Percentiles rank a stretch among this genome's conserved stretches.
Evolutionary conservation across 2,113 vertebrate species (phyloP).

Genomic region (Lophius piscatorius): DNA sequence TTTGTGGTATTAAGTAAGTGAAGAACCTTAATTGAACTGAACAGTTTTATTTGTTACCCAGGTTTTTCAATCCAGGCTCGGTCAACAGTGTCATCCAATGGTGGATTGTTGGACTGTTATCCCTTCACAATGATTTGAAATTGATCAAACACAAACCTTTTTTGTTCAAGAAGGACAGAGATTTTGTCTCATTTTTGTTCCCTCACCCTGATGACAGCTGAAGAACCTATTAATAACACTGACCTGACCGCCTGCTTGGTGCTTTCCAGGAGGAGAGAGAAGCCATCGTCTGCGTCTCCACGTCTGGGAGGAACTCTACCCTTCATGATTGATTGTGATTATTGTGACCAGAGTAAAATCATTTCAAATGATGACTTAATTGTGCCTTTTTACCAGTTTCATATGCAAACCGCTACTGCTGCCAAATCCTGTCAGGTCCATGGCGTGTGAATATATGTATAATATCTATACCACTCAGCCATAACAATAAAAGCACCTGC

Average conservation of each 20-base stretch:
- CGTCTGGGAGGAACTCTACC: slow-evolving; percentile 47
- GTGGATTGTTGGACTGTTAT: slow-evolving; percentile 9
- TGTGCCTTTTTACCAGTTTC: slow-evolving; percentile 5
- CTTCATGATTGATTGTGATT: slow-evolving; percentile 45
- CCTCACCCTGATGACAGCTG: slow-evolving; percentile 53
- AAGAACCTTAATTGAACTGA: too few relatives aligned
- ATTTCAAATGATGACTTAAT: slow-evolving; percentile 28
- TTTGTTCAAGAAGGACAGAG: slow-evolving; percentile 1
- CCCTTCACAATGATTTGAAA: background rate
- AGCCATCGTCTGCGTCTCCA: slow-evolving; percentile 37
- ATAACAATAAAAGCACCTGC: too few relatives aligned
- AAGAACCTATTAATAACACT: slow-evolving; percentile 60
- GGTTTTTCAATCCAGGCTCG: background rate
- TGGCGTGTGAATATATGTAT: background rate
- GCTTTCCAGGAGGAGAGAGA: slow-evolving; percentile 36
- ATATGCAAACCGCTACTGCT: background rate
- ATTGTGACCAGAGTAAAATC: slow-evolving; percentile 40
- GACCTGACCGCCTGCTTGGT: slow-evolving; percentile 34
- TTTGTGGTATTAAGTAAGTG: too few relatives aligned
- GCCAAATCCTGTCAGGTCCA: slow-evolving; percentile 3
- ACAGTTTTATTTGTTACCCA: too few relatives aligned
- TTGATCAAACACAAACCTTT: slow-evolving; percentile 2
- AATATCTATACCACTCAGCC: too few relatives aligned
- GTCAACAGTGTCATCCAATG: slow-evolving; percentile 54
- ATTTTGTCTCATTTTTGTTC: slow-evolving; percentile 18